phyloP scores from a whole-genome alignment of 2,113 vertebrate species.

The Clarias macrocephalus region DNA sequence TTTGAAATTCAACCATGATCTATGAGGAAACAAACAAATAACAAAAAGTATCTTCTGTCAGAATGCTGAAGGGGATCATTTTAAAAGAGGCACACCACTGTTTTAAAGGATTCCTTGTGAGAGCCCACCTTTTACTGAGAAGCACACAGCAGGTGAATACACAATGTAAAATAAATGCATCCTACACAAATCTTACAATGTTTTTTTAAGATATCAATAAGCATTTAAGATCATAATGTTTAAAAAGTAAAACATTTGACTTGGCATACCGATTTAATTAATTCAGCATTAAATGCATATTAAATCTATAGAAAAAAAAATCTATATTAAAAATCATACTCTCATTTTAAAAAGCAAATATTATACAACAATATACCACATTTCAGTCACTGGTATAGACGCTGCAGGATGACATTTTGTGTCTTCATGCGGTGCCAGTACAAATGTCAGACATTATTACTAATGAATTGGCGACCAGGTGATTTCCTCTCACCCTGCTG shows the following conservation, averaged over 20 bases:
- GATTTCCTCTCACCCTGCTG: slow-evolving; percentile 69
- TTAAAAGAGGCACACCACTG: not conserved
- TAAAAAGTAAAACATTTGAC: not conserved
- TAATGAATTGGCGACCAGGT: slow-evolving; percentile 67
- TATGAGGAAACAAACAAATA: not conserved
- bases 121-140: not conserved
- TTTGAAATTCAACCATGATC: not conserved
- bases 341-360: not conserved
- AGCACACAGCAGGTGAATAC: not conserved
- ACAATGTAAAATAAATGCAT: not conserved
- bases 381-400: not conserved
- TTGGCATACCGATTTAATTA: not conserved
- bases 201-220: not conserved
- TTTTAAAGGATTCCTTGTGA: not conserved
- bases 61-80: not conserved
- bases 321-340: not conserved
- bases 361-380: not conserved
- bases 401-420: slow-evolving; percentile 38
- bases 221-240: not conserved
- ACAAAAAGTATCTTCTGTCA: not conserved
- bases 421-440: slow-evolving; percentile 46
- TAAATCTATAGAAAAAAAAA: not conserved
- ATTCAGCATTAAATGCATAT: not conserved
- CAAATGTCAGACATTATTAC: slow-evolving; percentile 74
- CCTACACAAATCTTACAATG: not conserved